Conservation (phyloP, 2,888 invertebrate species). For the Synanthedon andrenaeformis region DNA sequence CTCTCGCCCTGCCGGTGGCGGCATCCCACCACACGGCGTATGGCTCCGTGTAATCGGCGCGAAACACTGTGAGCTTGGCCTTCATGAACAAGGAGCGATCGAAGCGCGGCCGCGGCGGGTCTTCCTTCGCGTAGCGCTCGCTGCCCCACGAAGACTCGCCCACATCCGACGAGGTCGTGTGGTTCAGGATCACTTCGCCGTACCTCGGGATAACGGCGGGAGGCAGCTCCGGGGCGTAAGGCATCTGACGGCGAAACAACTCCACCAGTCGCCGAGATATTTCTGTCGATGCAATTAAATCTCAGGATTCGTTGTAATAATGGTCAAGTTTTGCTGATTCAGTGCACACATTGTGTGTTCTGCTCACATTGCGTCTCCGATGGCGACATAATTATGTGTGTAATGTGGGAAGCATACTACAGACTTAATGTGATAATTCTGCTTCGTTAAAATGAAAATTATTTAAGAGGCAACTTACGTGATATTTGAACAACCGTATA, state of each 20-base stretch:
- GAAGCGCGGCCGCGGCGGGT: constrained; percentile 26
- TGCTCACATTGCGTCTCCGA: too few species aligned
- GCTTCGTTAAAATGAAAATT: too few species aligned
- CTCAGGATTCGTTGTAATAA: background rate
- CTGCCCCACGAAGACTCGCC: background rate
- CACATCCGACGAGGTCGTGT: background rate
- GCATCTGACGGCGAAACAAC: constrained; percentile 30
- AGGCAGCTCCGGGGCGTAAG: constrained; percentile 29
- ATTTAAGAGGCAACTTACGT: too few species aligned
- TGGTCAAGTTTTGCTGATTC: background rate
- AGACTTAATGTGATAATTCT: too few species aligned
- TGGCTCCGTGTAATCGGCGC: constrained; percentile 41
- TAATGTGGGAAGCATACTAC: too few species aligned
- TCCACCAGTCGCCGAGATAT: constrained; percentile 27
- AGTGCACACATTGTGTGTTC: too few species aligned
- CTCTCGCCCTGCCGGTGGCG: constrained; percentile 32
- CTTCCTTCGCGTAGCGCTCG: background rate
- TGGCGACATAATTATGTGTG: too few species aligned
- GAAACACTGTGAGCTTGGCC: constrained; percentile 33
- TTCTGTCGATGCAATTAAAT: background rate
- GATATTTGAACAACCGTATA: too few species aligned
- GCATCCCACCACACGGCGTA: constrained; percentile 45
- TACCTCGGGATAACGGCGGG: constrained; percentile 24
- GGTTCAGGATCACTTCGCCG: constrained; percentile 4
- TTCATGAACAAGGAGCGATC: constrained; percentile 27